Evolutionary conservation across 2,888 invertebrate species (phyloP), one percentile per base, ranked within the genome.

Genomic region (Ypsolopha scabrella): DNA sequence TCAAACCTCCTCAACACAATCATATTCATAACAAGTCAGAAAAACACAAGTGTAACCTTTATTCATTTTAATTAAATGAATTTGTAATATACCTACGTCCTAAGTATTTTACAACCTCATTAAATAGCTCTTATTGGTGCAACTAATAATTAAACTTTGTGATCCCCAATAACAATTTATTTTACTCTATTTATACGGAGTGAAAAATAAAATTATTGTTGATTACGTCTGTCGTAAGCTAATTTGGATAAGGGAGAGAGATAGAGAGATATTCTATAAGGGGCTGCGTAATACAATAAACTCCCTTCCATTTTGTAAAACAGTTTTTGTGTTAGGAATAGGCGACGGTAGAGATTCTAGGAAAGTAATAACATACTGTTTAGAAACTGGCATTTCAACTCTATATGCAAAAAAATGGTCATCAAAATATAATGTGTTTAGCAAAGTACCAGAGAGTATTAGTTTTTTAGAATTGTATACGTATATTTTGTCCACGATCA

Each of bases 351-450:
- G 35, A 10, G 46, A 47, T 6, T 47, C 14, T 8, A 13, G 35
- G 35, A 47, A 38, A 4, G 38, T 24, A 39, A 39, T 39, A 13
- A 37, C 41, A 24, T 14, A 7, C 34, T 39, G 6, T 6, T 47
- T n/a, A n/a, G n/a, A n/a, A n/a, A n/a, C 35, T 47, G 47, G 3
- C 10, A 6, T 7, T 14, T 51, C 10, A 9, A 51, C 50, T 37
- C 37, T 7, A 51, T 51, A 51, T 36, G 50, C 43, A 37, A 14
- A 44, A 14, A 13, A 51, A 36, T 51, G 50, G 8, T 37, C 24
- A 14, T 51, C 50, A 51, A 51, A 51, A 34, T 13, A 7, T 37
- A 51, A 7, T 10, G 50, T 51, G 10, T 51, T 8, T 11, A 51
- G 24, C 6, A 51, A 8, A 37, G 10, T 10, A 9, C 50, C 50